Base-by-base conservation (phyloP, 2,797 vertebrate genomes). In the Rhadinocentrus ornatus region DNA sequence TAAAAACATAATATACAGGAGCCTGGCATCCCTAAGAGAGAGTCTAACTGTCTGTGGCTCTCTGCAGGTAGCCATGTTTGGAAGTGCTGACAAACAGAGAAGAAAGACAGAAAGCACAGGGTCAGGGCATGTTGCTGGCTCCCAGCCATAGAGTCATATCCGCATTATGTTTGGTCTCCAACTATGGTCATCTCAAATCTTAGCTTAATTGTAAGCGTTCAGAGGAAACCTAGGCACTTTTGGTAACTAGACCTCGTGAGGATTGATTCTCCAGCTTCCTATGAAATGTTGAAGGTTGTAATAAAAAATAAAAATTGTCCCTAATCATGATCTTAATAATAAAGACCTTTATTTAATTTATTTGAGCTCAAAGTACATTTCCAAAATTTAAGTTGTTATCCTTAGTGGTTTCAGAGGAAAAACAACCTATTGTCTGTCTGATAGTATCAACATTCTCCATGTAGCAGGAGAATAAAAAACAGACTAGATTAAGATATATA, bases 21-120 rank as follows among this genome's bases (percentile, higher is more conserved):
- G 90, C 86, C 92, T 89, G 81, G 90, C 88, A 89, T 94, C 92
- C 82, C 88, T 69, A 81, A 65, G 83, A 86, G 86, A 84, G 91
- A 91, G 91, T 66, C 92, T 89, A 75, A 62, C 78, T 86, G 92
- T 94, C 93, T 94, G 92, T 78, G 72, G 64, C 81, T 87, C 92
- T 65, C 91, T 53, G 59, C 92, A 93, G 93, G 94, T 93, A 90
- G 88, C 93, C 93, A 93, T 95, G 93, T 95, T 95, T 94, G 93
- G 93, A 94, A 94, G 90, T 92, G 92, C 93, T 92, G 92, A 94
- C 92, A 93, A 93, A 94, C 87, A 92, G 87, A 86, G 89, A 78
- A 83, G 86, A 80, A 89, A 93, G 91, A 92, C 85, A 86, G 88
- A 86, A 88, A 85, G 89, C 83, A 76, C 37, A 66, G 83, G 60